A percentile compares a stretch with the other conserved stretches of the same genome.
These are phyloP conservation scores for Nothobranchius furzeri DNA, from an alignment of 2,113 vertebrate genomes.

Conservation along the genomic window DNA sequence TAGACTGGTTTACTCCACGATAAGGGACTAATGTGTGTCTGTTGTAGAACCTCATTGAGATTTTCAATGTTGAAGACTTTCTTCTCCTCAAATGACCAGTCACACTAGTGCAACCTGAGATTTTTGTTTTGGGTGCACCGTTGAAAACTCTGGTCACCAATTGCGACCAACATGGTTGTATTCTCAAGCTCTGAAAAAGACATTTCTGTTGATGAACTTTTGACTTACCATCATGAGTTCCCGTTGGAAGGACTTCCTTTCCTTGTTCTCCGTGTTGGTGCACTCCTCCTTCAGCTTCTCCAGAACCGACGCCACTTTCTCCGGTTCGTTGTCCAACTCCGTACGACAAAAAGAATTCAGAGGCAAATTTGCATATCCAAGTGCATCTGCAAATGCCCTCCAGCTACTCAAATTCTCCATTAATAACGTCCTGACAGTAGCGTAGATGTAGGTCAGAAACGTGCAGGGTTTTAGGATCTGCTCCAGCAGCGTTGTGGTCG, in stretches of 20 bases:
- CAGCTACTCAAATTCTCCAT: conserved; percentile 97
- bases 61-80: too few species aligned
- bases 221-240: conserved; percentile 92
- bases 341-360: conserved; percentile 91
- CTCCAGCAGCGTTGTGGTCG: conserved; percentile 87
- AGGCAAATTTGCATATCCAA: conserved; percentile 87
- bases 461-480: conserved; percentile 96
- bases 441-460: conserved; percentile 97
- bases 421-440: conserved; percentile 90
- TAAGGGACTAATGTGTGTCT: too few species aligned
- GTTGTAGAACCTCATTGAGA: too few species aligned
- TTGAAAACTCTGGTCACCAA: background rate
- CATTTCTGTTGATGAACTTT: background rate
- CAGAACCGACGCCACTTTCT: conserved; percentile 92
- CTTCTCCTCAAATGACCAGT: too few species aligned
- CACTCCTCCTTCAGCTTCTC: conserved; percentile 98
- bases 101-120: too few species aligned
- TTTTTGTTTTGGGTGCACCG: too few species aligned
- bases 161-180: too few species aligned
- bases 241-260: conserved; percentile 96
- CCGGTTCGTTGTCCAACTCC: conserved; percentile 90
- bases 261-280: conserved; percentile 87
- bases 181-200: too few species aligned
- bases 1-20: too few species aligned
- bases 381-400: conserved; percentile 89